Evolutionary conservation across 2,113 vertebrate species (phyloP).

Genomic region (Channa maculata): DNA sequence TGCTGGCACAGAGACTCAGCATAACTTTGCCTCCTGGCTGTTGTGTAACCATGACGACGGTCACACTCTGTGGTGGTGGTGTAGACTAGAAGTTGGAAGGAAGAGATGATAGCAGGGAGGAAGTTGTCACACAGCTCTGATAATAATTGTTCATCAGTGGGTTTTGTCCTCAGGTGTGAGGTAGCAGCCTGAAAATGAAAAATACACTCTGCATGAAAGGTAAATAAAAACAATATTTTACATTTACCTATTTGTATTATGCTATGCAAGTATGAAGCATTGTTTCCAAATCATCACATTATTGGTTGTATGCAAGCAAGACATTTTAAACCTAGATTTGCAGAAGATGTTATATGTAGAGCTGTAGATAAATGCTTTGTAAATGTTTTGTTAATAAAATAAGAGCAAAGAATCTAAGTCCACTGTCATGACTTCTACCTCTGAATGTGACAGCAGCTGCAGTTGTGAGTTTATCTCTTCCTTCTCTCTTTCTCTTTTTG

Average conservation of each 20-base stretch:
- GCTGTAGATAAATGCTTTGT: too few species aligned
- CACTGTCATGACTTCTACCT: constrained; percentile 1
- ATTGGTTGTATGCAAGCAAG: too few species aligned
- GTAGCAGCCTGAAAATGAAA: constrained; percentile 30
- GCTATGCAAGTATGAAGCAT: too few species aligned
- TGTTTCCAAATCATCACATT: too few species aligned
- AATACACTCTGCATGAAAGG: not conserved
- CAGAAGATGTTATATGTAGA: too few species aligned
- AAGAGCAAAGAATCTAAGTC: too few species aligned
- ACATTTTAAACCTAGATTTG: too few species aligned
- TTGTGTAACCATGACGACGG: constrained; percentile 68
- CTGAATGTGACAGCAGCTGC: constrained; percentile 7
- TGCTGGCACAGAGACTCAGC: constrained; percentile 79
- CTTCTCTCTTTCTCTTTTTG: constrained; percentile 29
- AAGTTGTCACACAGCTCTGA: constrained; percentile 78
- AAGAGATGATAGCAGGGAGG: constrained; percentile 74
- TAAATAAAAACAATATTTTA: too few species aligned
- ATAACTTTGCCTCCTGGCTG: constrained; percentile 72
- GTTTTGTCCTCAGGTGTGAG: not conserved
- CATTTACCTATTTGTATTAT: too few species aligned
- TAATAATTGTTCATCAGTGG: constrained; percentile 48
- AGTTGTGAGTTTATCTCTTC: not conserved
- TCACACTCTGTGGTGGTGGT: constrained; percentile 74
- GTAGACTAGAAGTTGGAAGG: constrained; percentile 76
- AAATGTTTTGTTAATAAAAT: too few species aligned